A percentile compares a stretch with the other conserved stretches of the same genome.
Conservation (phyloP, 2,888 invertebrate species). For the Drosophila mercatorum region DNA sequence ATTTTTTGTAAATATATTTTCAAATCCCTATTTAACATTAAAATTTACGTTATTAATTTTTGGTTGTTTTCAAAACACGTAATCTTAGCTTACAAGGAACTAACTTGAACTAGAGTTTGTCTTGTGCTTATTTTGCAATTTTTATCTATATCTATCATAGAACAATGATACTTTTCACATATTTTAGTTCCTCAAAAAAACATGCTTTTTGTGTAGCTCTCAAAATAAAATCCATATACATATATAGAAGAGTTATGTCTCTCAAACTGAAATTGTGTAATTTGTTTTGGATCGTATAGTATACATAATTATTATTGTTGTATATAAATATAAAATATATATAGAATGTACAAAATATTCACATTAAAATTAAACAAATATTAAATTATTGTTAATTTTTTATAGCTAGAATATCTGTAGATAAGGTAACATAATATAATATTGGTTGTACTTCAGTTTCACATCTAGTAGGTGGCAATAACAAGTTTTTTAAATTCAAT, state of each 20-base stretch:
- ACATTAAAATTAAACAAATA: conserved; percentile 5
- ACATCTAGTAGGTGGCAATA: conserved; percentile 2
- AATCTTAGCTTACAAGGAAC: conserved; percentile 15
- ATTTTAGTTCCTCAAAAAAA: not conserved
- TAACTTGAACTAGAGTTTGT: conserved; percentile 10
- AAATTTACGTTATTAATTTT: conserved; percentile 10
- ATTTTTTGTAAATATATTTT: conserved; percentile 4
- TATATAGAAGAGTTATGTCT: not conserved
- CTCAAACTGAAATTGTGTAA: not conserved
- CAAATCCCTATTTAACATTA: conserved; percentile 37
- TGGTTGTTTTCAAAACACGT: conserved; percentile 3
- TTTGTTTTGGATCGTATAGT: not conserved
- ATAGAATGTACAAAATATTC: conserved; percentile 9
- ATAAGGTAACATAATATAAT: not conserved
- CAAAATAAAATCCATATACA: conserved; percentile 4
- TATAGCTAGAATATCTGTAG: not conserved
- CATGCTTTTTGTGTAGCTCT: conserved; percentile 4
- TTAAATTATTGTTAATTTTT: not conserved
- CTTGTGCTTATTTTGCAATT: not conserved
- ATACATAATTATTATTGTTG: not conserved
- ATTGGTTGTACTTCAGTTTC: conserved; percentile 5
- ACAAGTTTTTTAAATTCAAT: conserved; percentile 2
- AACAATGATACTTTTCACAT: conserved; percentile 12
- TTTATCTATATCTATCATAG: conserved; percentile 4
- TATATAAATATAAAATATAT: not conserved